Evolutionary conservation across 2,797 vertebrate genomes (phyloP).

Genomic region (Bufotes viridis): DNA sequence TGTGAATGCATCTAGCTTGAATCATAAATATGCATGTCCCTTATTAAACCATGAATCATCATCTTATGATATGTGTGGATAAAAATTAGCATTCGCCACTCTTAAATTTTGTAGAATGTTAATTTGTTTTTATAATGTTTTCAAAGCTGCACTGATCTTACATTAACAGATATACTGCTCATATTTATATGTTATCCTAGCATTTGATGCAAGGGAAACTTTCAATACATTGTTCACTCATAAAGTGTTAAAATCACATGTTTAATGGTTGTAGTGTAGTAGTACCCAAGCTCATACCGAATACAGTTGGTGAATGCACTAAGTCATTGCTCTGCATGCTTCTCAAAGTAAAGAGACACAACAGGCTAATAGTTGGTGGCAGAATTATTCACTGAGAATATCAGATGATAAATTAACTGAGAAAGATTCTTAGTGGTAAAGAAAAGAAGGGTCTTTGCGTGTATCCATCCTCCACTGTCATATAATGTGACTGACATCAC

Average conservation of each 20-base stretch:
- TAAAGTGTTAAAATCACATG: not conserved
- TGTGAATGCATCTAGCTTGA: not conserved
- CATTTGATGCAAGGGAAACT: not conserved
- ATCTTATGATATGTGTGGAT: not conserved
- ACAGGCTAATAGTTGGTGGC: not conserved
- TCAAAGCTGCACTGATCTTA: not conserved
- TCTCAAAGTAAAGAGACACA: not conserved
- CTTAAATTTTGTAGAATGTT: not conserved
- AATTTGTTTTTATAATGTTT: not conserved
- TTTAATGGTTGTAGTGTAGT: not conserved
- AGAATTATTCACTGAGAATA: not conserved
- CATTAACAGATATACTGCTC: not conserved
- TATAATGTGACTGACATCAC: not conserved
- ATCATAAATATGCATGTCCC: not conserved
- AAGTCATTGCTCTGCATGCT: not conserved
- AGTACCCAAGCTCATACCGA: not conserved
- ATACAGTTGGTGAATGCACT: not conserved
- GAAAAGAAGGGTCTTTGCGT: not conserved
- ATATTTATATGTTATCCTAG: not conserved
- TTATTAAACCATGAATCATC: not conserved
- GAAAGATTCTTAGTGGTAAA: not conserved
- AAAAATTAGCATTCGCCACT: not conserved
- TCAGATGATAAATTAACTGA: not conserved
- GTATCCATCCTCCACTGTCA: not conserved
- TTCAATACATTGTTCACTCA: not conserved